phyloP scores from a whole-genome alignment of 2,888 invertebrate species.

The Eupelmus urozonus region DNA sequence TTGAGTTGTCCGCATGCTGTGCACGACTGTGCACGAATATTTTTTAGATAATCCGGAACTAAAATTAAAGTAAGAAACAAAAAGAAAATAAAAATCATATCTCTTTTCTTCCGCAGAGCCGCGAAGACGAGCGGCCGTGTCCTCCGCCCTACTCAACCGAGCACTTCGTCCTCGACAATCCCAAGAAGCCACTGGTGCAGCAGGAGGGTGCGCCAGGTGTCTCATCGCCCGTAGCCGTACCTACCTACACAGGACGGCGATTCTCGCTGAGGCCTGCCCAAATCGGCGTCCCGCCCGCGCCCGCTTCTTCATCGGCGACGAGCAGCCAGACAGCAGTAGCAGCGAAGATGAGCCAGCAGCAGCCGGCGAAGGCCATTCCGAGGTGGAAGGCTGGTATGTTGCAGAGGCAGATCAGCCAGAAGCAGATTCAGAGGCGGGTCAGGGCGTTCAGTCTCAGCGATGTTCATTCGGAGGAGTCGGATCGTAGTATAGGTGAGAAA shows the following conservation, averaged over 20 bases:
- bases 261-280: conserved; percentile 71
- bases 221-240: conserved; percentile 67
- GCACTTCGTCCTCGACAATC: conserved; percentile 68
- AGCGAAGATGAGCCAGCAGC: neutral
- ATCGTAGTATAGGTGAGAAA: conserved; percentile 45
- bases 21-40: no score
- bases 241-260: conserved; percentile 60
- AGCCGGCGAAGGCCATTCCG: conserved; percentile 61
- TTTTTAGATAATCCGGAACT: no score
- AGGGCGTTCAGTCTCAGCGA: conserved; percentile 75
- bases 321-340: neutral
- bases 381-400: conserved; percentile 74
- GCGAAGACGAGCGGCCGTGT: conserved; percentile 60
- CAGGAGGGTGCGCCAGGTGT: conserved; percentile 70
- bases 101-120: conserved; percentile 53
- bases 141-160: conserved; percentile 64
- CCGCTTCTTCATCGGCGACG: neutral
- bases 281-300: conserved; percentile 61
- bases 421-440: conserved; percentile 69
- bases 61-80: no score
- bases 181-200: conserved; percentile 70
- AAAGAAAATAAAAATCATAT: no score
- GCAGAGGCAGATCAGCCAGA: conserved; percentile 72
- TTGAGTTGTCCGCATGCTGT: no score
- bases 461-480: conserved; percentile 65